phyloP scores from a whole-genome alignment of 2,797 vertebrate genomes.

The Danio jaintianensis region DNA sequence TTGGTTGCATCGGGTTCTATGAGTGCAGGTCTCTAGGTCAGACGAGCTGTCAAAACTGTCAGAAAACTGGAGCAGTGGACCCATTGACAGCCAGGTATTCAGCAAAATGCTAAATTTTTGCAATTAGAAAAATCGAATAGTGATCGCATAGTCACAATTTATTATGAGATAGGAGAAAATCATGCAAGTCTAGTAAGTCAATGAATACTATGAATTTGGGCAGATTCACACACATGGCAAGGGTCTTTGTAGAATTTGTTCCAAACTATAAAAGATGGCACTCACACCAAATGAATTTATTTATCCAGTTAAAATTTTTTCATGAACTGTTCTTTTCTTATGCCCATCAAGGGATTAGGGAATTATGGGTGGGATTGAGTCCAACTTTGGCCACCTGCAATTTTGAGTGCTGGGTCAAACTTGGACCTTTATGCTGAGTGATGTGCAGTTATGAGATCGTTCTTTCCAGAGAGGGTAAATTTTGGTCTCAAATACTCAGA shows the following conservation, averaged over 20 bases:
- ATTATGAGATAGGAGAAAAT: too few species aligned
- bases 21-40: too few species aligned
- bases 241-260: not conserved
- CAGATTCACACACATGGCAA: too few species aligned
- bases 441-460: constrained; percentile 50
- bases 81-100: too few species aligned
- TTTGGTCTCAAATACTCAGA: constrained; percentile 36
- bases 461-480: constrained; percentile 38
- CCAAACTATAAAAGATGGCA: not conserved
- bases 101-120: too few species aligned
- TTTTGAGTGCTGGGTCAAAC: constrained; percentile 39
- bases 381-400: constrained; percentile 25
- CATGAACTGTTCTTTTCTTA: not conserved
- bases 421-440: constrained; percentile 49
- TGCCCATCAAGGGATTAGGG: not conserved
- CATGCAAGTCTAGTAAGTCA: too few species aligned
- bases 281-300: not conserved
- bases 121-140: too few species aligned
- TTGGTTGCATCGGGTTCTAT: too few species aligned
- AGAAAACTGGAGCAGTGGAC: too few species aligned
- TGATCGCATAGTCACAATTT: too few species aligned
- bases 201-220: too few species aligned
- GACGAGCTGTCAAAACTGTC: too few species aligned
- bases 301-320: not conserved
- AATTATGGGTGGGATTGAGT: constrained; percentile 2